Conservation (phyloP, 92 coral and sea anemone species). For the Phymanthus crucifer region DNA sequence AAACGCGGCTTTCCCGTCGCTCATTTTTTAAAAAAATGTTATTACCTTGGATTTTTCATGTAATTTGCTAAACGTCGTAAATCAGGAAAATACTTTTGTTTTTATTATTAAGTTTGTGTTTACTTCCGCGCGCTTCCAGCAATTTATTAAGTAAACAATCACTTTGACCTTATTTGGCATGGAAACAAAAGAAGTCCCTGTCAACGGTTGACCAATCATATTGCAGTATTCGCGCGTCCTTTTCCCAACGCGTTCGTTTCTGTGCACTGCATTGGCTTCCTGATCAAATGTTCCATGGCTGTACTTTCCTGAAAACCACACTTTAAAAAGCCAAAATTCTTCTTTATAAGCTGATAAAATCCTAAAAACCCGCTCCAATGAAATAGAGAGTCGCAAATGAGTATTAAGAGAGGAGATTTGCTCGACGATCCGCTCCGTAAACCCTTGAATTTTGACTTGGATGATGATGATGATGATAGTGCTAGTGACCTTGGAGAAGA, state of each 20-base stretch:
- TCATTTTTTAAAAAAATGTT: too few species aligned
- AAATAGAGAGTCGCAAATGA: conserved; percentile 31
- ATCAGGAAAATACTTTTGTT: too few species aligned
- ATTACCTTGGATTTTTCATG: too few species aligned
- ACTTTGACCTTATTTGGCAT: conserved; percentile 59
- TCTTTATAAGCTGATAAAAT: conserved; percentile 3
- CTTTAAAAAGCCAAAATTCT: conserved; percentile 42
- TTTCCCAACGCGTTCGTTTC: conserved; percentile 74
- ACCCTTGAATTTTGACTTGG: conserved; percentile 62
- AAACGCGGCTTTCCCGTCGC: too few species aligned
- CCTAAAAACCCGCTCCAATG: conserved; percentile 37
- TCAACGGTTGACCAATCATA: conserved; percentile 72
- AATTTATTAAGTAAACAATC: conserved; percentile 39
- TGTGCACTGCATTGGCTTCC: conserved; percentile 48
- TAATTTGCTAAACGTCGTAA: too few species aligned
- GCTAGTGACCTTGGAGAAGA: conserved; percentile 83
- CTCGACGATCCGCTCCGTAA: conserved; percentile 58
- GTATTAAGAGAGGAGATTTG: conserved; percentile 37
- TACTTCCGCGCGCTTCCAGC: conserved; percentile 72
- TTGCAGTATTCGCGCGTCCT: conserved; percentile 70
- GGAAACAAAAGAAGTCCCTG: conserved; percentile 49
- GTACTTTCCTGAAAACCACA: conserved; percentile 16
- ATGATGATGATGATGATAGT: conserved; percentile 68
- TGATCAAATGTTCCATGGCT: conserved; percentile 34
- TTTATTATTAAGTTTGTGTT: too few species aligned